phyloP scores from a whole-genome alignment of 2,797 vertebrate genomes.

The Harpagifer antarcticus region DNA sequence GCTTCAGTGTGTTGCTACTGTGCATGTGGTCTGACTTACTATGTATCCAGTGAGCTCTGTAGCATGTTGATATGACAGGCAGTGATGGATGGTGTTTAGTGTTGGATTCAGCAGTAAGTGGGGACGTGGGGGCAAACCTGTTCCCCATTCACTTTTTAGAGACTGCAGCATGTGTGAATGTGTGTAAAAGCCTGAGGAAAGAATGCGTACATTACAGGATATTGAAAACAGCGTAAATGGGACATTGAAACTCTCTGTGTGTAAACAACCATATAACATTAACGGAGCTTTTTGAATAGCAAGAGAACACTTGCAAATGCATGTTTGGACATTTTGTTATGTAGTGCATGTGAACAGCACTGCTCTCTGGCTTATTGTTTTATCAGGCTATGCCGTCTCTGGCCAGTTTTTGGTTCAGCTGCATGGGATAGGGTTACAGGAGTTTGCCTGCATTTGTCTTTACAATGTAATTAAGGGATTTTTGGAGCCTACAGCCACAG shows the following conservation, averaged over 20 bases:
- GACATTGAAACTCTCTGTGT: not conserved
- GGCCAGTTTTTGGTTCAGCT: slow-evolving; percentile 72
- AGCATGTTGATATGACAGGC: slow-evolving; percentile 67
- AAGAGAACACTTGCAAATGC: slow-evolving; percentile 10
- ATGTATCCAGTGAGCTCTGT: slow-evolving; percentile 58
- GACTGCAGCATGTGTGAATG: slow-evolving; percentile 31
- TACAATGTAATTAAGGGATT: slow-evolving; percentile 85
- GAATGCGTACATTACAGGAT: not conserved
- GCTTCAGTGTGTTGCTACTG: slow-evolving; percentile 40
- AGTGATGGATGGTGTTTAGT: slow-evolving; percentile 75
- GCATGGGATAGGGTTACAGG: slow-evolving; percentile 76
- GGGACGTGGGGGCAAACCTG: slow-evolving; percentile 46
- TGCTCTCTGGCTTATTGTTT: slow-evolving; percentile 41
- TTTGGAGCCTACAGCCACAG: slow-evolving; percentile 71
- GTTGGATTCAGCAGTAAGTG: slow-evolving; percentile 65
- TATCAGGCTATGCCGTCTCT: slow-evolving; percentile 61
- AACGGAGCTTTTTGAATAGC: not conserved
- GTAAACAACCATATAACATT: slow-evolving; percentile 8
- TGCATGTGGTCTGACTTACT: slow-evolving; percentile 51
- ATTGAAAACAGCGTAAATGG: slow-evolving; percentile 3
- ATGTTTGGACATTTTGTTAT: slow-evolving; percentile 19
- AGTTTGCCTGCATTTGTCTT: slow-evolving; percentile 83
- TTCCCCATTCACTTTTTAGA: slow-evolving; percentile 49
- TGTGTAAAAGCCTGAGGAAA: slow-evolving; percentile 17
- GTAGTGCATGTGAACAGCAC: slow-evolving; percentile 3